Evolutionary conservation across 1,140 invertebrate genomes (phyloP), one percentile per base, ranked within the genome.

Genomic region (Dolichoris vasculosae): DNA sequence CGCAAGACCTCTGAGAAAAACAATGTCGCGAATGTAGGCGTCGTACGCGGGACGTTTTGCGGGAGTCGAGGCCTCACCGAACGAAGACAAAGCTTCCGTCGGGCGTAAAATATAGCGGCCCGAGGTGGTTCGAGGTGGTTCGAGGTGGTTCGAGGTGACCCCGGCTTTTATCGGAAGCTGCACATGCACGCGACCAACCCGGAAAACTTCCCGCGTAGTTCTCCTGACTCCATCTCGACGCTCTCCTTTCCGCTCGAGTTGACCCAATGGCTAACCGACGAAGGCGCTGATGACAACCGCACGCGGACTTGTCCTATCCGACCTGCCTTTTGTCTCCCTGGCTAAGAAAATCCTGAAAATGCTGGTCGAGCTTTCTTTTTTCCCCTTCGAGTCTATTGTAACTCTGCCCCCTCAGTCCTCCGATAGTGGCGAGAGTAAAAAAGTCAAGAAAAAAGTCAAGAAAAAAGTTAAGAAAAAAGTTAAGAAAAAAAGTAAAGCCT

Each of bases 1-100:
- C 69, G 48, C 48, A 51, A 85, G 81, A 82, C 82, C 79, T 85
- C 79, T 1, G 84, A 82, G 84, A 77, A 85, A 85, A 85, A 85
- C 79, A 85, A 85, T 85, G 84, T 85, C 84, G 84, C 76, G 76
- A 48, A 30, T 73, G 63, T 55, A 38, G 55, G 69, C 40, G 43
- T 13, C 26, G 35, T 23, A 73, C 17, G 38, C 69, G 69, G 46
- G 69, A 38, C 23, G 13, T 77, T 77, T 26, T 59, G 23, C 55
- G 17, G 69, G 23, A 48, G 6, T 38, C 51, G 35, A n/a, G n/a
- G 76, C 30, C 46, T 32, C 43, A 26, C 51, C 84, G 85, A 82
- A 86, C 80, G 79, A 86, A 86, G 85, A 86, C 85, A 86, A 86
- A 86, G 85, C 85, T 86, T 86, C 80, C 85, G 85, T 86, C 85